Evolutionary conservation across 1,140 invertebrate species (phyloP), one percentile per base, ranked within the genome.

Genomic region (Drosophila bifasciata): DNA sequence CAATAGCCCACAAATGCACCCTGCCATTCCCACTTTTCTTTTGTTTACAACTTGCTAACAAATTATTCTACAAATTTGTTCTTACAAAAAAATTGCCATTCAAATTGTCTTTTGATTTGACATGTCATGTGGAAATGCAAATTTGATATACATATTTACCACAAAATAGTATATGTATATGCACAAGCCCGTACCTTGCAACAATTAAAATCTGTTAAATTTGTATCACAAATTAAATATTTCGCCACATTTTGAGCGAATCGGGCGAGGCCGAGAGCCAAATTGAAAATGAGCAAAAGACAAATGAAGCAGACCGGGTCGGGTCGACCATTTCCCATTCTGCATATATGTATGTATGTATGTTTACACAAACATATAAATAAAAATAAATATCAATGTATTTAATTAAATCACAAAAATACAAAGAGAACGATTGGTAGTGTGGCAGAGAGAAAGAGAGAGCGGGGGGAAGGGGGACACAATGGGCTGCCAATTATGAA

Each of bases 401-500:
- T 71, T 75, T 80, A 86, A 78, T 81, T 81, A 76, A 86, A 77
- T 86, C 61, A 64, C 67, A 86, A 67, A 57, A 44, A 51, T 51
- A 61, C 61, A 63, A 40, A 28, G 25, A 40, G 36, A 32, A 8
- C 40, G 40, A 19, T 28, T 25, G 1, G 6, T 8, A 48, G 40
- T 8, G 17, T 3, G 15, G 28, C 2, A 17, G 28, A 19, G 6
- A 23, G 13, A 55, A 7, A 44, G 21, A 41, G 23, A n/a, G 36
- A 8, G 28, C 11, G 7, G 17, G 41, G 7, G 28, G 52, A 73
- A 60, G 17, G 41, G 7, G 28, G 52, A 73, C 57, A 84, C 75
- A 83, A 80, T 80, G 48, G 55, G 40, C 66, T 79, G 71, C 64
- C 77, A 83, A 83, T 84, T 76, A 79, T 84, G 79, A 71, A 78